Percentiles rank a stretch among this genome's conserved stretches.
These are phyloP conservation scores for Melipona quadrifasciata DNA, from an alignment of 1,140 invertebrate genomes.

Conservation along the genomic window DNA sequence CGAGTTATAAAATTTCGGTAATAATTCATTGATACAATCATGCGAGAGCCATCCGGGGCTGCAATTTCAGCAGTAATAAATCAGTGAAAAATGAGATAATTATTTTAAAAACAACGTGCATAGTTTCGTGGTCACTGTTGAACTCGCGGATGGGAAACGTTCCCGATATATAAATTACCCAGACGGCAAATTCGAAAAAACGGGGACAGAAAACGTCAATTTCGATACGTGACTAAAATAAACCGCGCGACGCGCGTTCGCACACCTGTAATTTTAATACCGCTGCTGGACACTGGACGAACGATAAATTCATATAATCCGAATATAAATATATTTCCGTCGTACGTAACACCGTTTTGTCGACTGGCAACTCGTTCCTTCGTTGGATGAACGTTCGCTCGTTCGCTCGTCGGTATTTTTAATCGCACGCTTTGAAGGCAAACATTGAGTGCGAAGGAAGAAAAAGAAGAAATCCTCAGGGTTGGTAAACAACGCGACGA, in stretches of 20 bases:
- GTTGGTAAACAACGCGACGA: neutral
- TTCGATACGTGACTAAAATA: slow-evolving; percentile 17
- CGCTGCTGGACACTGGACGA: neutral
- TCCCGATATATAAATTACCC: neutral
- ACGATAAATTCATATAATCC: slow-evolving; percentile 29
- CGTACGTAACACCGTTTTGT: neutral
- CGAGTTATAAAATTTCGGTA: neutral
- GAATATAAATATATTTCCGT: slow-evolving; percentile 13
- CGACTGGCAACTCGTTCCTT: neutral
- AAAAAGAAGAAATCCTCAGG: neutral
- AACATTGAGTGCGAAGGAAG: neutral
- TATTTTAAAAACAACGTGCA: neutral
- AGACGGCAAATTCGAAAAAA: neutral
- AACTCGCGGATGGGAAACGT: neutral
- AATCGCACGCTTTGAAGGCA: neutral
- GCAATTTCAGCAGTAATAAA: neutral
- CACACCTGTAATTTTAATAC: slow-evolving; percentile 24
- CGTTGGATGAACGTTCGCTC: neutral
- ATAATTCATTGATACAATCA: neutral
- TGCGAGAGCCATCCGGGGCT: too few relatives aligned
- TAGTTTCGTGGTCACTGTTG: neutral
- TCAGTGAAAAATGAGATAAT: neutral
- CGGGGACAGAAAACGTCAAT: slow-evolving; percentile 12
- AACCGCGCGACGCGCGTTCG: neutral
- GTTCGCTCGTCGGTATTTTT: neutral